These are phyloP conservation scores for Nowickia ferox DNA, from an alignment of 2,888 invertebrate species.

Conservation along the genomic window DNA sequence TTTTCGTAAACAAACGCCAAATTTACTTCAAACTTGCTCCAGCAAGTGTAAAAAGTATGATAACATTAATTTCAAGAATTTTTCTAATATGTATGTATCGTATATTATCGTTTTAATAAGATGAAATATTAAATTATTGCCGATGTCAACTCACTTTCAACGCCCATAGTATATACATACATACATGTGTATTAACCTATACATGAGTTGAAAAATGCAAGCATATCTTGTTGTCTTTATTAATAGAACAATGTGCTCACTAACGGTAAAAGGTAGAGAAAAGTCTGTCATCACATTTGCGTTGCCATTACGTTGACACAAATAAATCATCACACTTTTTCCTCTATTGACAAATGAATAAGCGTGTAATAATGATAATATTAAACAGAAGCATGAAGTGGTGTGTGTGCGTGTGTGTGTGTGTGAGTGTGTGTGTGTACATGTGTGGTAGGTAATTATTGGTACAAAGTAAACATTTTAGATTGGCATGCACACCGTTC, in stretches of 20 bases:
- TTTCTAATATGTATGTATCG: too few species aligned
- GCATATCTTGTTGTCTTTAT: neutral
- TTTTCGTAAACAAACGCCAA: too few species aligned
- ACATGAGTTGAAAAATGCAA: too few species aligned
- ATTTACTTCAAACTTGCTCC: too few species aligned
- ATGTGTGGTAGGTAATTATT: slow-evolving; percentile 8
- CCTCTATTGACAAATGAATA: slow-evolving; percentile 43
- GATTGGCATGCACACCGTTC: neutral
- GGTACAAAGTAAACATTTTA: slow-evolving; percentile 12
- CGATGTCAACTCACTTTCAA: too few species aligned
- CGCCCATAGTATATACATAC: too few species aligned
- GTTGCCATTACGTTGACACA: slow-evolving; percentile 43
- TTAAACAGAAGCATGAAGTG: slow-evolving; percentile 2
- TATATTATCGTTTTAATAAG: too few species aligned
- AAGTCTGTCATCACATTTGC: slow-evolving; percentile 36
- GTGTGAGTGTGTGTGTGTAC: neutral
- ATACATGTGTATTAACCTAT: too few species aligned
- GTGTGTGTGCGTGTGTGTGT: neutral
- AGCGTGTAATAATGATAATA: slow-evolving; percentile 20
- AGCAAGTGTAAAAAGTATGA: too few species aligned
- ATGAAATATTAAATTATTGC: too few species aligned
- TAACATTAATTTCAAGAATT: too few species aligned
- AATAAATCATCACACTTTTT: slow-evolving; percentile 50
- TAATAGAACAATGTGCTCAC: neutral
- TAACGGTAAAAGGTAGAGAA: neutral